Conservation (phyloP, 2,888 invertebrate species). For the Nudaria mundana region DNA sequence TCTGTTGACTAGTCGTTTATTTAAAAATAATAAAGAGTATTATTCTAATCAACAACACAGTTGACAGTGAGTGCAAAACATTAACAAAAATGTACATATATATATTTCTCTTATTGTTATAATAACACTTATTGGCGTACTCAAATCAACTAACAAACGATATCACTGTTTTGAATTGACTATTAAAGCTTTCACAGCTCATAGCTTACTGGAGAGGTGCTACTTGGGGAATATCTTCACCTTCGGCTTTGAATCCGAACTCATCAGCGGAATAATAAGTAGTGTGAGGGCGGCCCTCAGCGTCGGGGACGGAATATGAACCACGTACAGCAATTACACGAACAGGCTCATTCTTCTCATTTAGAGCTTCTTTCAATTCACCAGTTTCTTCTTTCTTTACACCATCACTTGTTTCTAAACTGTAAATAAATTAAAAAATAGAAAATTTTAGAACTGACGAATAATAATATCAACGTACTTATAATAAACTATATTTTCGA, state of each 20-base stretch:
- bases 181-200: conserved; percentile 6
- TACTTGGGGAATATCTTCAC: conserved; percentile 83
- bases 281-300: conserved; percentile 77
- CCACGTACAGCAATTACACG: conserved; percentile 82
- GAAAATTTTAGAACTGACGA: too few species aligned
- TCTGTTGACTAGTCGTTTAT: background rate
- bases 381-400: conserved; percentile 80
- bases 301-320: conserved; percentile 77
- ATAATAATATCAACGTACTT: too few species aligned
- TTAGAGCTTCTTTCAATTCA: conserved; percentile 57
- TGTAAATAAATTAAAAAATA: background rate
- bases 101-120: background rate
- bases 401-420: conserved; percentile 36
- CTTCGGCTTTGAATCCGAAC: conserved; percentile 83
- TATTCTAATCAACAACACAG: background rate
- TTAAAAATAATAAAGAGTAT: background rate
- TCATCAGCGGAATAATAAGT: conserved; percentile 83
- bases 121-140: background rate
- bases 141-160: background rate
- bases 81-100: background rate
- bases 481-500: too few species aligned
- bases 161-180: background rate
- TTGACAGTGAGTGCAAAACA: background rate
- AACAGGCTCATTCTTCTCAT: conserved; percentile 80
- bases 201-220: conserved; percentile 26